phyloP scores from a whole-genome alignment of 2,888 invertebrate genomes.

The Hipparchia sbordonii region DNA sequence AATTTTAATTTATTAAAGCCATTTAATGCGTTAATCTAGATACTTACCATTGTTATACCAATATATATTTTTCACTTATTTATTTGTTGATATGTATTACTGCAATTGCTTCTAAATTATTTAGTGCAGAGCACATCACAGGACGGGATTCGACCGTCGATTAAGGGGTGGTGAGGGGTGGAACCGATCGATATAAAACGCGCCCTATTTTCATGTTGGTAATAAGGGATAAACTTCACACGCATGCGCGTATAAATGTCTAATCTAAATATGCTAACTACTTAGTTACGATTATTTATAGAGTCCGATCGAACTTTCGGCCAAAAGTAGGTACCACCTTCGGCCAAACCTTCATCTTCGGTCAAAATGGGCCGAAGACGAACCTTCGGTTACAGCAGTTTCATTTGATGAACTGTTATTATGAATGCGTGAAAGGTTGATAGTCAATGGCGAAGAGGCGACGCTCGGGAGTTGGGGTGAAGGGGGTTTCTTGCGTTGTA shows the following conservation, averaged over 20 bases:
- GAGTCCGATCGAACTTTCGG: too few relatives aligned
- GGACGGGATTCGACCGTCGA: neutral
- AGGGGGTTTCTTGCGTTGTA: too few relatives aligned
- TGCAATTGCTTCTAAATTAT: neutral
- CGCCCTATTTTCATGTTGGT: constrained; percentile 15
- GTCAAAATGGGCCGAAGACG: too few relatives aligned
- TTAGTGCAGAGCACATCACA: neutral
- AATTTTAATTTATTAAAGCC: too few relatives aligned
- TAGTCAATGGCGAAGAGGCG: too few relatives aligned
- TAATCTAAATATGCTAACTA: neutral
- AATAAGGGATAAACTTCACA: constrained; percentile 3
- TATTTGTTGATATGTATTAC: neutral
- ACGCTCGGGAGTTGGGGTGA: too few relatives aligned
- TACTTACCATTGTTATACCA: neutral
- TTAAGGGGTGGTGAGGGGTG: neutral
- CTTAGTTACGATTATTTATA: neutral
- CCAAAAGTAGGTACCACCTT: too few relatives aligned
- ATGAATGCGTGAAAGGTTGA: too few relatives aligned
- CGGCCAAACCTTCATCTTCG: too few relatives aligned
- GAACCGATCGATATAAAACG: neutral
- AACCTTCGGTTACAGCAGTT: too few relatives aligned
- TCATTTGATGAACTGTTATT: too few relatives aligned
- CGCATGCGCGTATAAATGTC: constrained; percentile 7
- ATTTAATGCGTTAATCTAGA: too few relatives aligned
- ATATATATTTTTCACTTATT: neutral